A percentile compares a stretch with the other conserved stretches of the same genome.
These are phyloP conservation scores for Donacobius atricapilla DNA, from an alignment of 2,113 vertebrate species.

Conservation along the genomic window DNA sequence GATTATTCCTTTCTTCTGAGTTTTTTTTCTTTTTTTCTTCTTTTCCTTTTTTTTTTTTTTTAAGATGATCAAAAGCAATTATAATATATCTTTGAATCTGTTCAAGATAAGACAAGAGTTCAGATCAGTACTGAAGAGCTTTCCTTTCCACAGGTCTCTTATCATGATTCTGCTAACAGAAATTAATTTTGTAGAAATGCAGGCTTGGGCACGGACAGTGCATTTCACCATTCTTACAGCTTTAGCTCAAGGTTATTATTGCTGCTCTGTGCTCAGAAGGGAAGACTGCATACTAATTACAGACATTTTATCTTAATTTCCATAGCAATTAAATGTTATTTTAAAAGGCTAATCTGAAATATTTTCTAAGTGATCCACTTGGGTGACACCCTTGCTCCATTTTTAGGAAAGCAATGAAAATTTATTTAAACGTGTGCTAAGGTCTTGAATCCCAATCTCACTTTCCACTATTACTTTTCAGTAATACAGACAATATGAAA, in stretches of 20 bases:
- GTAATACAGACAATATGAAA: neutral
- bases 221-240: neutral
- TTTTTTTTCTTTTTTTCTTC: neutral
- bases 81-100: neutral
- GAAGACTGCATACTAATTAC: conserved; percentile 14
- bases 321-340: neutral
- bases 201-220: neutral
- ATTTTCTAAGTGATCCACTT: neutral
- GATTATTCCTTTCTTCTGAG: neutral
- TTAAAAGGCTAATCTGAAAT: conserved; percentile 31
- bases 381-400: neutral
- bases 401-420: neutral
- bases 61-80: neutral
- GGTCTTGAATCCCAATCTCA: neutral
- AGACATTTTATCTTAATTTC: conserved; percentile 38
- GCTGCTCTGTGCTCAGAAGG: neutral
- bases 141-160: conserved; percentile 4
- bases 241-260: neutral
- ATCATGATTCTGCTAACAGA: neutral
- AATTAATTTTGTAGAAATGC: conserved; percentile 38
- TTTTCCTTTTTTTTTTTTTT: neutral
- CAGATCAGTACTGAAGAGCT: neutral
- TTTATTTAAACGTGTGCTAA: neutral
- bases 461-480: neutral
- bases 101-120: neutral